A percentile compares a stretch with the other conserved stretches of the same genome.
Evolutionary conservation across 2,113 vertebrate genomes (phyloP).

Genomic region (Spermophilus dauricus): DNA sequence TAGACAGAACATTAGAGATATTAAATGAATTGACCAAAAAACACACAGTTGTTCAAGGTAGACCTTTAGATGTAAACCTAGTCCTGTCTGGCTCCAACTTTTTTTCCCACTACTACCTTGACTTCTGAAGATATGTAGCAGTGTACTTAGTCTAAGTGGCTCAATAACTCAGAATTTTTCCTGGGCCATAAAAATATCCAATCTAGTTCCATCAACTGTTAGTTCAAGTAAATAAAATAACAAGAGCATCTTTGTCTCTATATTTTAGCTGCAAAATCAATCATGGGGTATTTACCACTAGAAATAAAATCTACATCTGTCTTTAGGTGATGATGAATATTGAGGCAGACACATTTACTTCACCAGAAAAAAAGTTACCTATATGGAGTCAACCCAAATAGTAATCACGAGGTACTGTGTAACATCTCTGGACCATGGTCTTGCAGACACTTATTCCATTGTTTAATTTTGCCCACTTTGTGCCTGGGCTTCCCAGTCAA

Average conservation of each 20-base stretch:
- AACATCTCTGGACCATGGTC: background rate
- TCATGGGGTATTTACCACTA: background rate
- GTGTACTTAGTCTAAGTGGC: background rate
- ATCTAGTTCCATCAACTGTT: conserved; percentile 28
- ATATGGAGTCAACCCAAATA: conserved; percentile 26
- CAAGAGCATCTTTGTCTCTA: conserved; percentile 10
- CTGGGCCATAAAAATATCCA: conserved; percentile 32
- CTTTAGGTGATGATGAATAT: conserved; percentile 42
- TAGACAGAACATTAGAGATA: background rate
- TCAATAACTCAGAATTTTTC: conserved; percentile 26
- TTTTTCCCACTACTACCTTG: background rate
- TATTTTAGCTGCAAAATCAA: conserved; percentile 45
- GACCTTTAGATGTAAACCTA: background rate
- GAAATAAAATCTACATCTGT: conserved; percentile 42
- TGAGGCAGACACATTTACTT: background rate
- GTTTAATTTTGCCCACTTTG: conserved; percentile 11
- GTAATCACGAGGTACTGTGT: background rate
- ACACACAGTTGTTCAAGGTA: background rate
- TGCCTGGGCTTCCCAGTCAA: background rate
- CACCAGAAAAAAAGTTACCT: conserved; percentile 40
- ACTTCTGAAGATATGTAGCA: background rate
- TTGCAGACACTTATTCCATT: background rate
- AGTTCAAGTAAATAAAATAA: conserved; percentile 61
- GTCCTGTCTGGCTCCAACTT: background rate
- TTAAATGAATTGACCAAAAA: background rate